A percentile compares a stretch with the other conserved stretches of the same genome.
phyloP scores from a whole-genome alignment of 2,797 vertebrate genomes.

The Coranthus polyacanthus region DNA sequence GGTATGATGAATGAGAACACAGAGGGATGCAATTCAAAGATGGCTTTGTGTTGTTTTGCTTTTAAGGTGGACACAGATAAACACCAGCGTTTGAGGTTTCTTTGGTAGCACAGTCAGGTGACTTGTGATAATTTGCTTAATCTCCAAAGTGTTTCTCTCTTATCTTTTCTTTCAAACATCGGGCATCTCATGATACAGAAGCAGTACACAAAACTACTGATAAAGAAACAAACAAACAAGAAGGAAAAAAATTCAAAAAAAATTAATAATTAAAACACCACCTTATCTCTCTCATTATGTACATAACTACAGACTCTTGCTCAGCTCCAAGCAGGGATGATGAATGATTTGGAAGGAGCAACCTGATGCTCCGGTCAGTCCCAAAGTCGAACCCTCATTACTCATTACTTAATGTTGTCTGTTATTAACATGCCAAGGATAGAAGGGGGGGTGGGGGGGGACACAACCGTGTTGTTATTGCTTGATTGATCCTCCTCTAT shows the following conservation, averaged over 20 bases:
- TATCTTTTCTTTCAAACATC: constrained; percentile 61
- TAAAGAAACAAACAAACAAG: constrained; percentile 73
- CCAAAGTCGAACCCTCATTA: constrained; percentile 56
- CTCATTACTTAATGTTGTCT: constrained; percentile 39
- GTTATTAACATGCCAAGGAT: constrained; percentile 39
- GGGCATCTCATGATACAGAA: constrained; percentile 85
- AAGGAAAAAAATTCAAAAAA: constrained; percentile 41
- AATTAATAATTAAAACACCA: constrained; percentile 68
- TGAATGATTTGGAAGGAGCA: constrained; percentile 54
- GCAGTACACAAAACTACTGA: constrained; percentile 83
- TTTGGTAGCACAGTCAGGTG: constrained; percentile 95
- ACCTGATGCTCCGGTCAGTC: constrained; percentile 48
- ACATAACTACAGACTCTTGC: constrained; percentile 83
- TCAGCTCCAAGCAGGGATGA: constrained; percentile 84
- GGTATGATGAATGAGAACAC: constrained; percentile 60
- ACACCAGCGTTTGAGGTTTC: constrained; percentile 90
- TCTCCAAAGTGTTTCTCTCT: constrained; percentile 55
- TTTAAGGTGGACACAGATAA: constrained; percentile 67
- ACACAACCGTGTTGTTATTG: constrained; percentile 59
- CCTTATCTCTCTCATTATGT: constrained; percentile 80
- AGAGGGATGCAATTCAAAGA: constrained; percentile 30
- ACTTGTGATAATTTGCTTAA: constrained; percentile 75
- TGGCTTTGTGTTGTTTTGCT: constrained; percentile 42
- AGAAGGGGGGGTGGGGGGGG: not conserved
- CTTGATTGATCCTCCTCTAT: constrained; percentile 59